Conservation (phyloP, 2,113 vertebrate genomes). For the Edolisoma coerulescens region DNA sequence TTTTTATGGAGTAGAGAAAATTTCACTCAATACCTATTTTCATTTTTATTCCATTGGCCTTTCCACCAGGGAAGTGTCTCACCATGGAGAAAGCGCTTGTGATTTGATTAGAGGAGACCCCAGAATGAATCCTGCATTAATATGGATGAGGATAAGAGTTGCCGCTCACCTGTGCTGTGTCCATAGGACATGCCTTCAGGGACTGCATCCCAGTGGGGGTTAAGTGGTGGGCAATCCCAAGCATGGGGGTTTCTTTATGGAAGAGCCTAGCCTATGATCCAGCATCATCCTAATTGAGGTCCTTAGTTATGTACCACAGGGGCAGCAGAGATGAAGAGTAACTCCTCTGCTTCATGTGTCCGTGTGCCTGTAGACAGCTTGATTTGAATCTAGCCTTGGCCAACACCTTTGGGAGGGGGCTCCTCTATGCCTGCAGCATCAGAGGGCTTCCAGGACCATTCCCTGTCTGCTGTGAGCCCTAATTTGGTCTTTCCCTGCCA, state of each 20-base stretch:
- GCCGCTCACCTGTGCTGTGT: background rate
- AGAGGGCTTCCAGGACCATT: background rate
- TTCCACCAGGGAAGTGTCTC: background rate
- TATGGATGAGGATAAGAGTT: background rate
- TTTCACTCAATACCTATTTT: constrained; percentile 49
- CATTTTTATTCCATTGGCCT: constrained; percentile 44
- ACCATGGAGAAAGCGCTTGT: background rate
- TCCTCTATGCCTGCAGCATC: background rate
- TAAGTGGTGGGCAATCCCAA: background rate
- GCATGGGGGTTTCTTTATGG: background rate
- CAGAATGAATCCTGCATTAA: background rate
- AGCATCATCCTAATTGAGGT: background rate
- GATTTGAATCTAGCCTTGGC: background rate
- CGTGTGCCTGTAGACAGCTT: background rate
- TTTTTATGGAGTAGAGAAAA: constrained; percentile 33
- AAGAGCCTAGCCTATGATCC: background rate
- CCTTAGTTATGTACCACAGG: background rate
- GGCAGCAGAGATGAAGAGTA: background rate
- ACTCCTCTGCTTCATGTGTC: background rate
- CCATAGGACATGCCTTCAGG: background rate
- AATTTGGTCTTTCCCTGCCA: background rate
- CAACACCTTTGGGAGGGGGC: background rate
- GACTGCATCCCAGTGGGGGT: background rate
- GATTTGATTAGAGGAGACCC: background rate
- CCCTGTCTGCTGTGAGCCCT: background rate